Evolutionary conservation across 2,797 vertebrate genomes (phyloP), one percentile per base, ranked within the genome.

Genomic region (Chelonia mydas): DNA sequence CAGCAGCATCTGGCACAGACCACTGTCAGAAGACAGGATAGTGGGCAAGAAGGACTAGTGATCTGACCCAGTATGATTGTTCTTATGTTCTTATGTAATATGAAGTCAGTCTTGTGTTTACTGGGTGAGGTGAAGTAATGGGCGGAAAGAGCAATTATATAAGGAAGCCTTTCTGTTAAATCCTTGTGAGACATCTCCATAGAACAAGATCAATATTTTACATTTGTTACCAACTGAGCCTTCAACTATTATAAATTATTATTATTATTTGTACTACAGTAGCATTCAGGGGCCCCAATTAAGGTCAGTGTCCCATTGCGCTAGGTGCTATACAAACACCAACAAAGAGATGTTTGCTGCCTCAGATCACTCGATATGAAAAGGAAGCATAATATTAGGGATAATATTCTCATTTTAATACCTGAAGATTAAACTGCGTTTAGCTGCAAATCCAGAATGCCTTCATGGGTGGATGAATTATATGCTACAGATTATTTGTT

Each of bases 401-500:
- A 33, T 31, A 54, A 31, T 41, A 84, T 77, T 72, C 19, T 49
- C 28, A 25, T 81, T 87, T 84, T 77, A 53, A 86, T 89, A 15
- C 5, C 31, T 1, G 27, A 49, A 83, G 78, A 84, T 54, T 88
- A 87, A 61, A 86, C 12, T 41, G 41, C 45, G 47, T 76, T 76
- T 16, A 76, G 45, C 45, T 76, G 27, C 51, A 95, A 93, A 90
- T 84, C 79, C 81, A 94, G 92, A 94, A 76, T 6, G 45, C 68
- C 51, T 92, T 94, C 90, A 79, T 80, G 95, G 59, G 16, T 11
- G 78, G 87, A 86, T n/a, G 72, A 6, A 49, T 86, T 68, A 79
- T 79, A 49, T 50, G 41, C 78, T 57, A 90, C 41, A 90, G 81
- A 50, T 79, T 3, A 76, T 65, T n/a, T 65, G 13, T n/a, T 65